These are phyloP conservation scores for Lepus oiostolus DNA, from an alignment of 2,797 vertebrate genomes.

Conservation along the genomic window DNA sequence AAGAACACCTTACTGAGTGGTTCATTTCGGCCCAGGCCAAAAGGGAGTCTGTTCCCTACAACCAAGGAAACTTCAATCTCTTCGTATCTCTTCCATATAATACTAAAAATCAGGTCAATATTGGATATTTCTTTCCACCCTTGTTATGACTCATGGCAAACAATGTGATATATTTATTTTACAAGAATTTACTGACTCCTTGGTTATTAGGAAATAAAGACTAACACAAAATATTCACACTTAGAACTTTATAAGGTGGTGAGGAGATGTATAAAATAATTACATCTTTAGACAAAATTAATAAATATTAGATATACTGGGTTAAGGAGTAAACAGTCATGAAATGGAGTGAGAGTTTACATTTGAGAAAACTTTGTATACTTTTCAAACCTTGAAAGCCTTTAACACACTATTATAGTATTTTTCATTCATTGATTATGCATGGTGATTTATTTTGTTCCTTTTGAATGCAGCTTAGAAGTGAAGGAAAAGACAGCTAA, in stretches of 20 bases:
- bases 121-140: neutral
- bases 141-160: neutral
- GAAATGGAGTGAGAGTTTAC: slow-evolving; percentile 16
- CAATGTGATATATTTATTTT: slow-evolving; percentile 27
- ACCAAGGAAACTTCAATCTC: neutral
- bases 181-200: slow-evolving; percentile 24
- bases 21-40: neutral
- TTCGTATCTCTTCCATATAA: neutral
- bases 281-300: neutral
- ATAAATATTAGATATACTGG: neutral
- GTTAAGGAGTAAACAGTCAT: slow-evolving; percentile 20
- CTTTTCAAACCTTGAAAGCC: neutral
- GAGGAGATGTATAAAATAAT: slow-evolving; percentile 17
- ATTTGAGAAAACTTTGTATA: neutral
- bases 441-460: neutral
- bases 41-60: neutral
- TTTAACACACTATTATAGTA: slow-evolving; percentile 27
- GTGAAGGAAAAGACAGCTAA: neutral
- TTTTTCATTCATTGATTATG: slow-evolving; percentile 42
- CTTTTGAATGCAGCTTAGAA: slow-evolving; percentile 36
- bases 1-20: neutral
- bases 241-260: slow-evolving; percentile 39
- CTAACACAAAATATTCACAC: neutral
- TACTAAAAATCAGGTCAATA: neutral
- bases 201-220: neutral